phyloP scores from a whole-genome alignment of 2,113 vertebrate species.

The Gallinago undulata region DNA sequence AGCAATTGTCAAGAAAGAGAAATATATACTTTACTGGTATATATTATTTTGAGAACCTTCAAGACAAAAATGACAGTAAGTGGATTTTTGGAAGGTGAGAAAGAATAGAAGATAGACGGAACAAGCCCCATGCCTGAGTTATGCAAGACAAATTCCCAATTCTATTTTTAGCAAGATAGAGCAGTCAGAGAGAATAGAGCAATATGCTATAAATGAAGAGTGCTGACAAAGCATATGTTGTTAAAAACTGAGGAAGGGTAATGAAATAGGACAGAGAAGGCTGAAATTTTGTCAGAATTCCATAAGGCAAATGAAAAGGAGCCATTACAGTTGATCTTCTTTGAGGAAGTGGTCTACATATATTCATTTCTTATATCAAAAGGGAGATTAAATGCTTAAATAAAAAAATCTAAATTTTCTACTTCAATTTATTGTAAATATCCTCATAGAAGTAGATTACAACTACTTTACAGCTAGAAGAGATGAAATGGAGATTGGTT shows the following conservation, averaged over 20 bases:
- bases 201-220: conserved; percentile 16
- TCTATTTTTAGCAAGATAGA: conserved; percentile 35
- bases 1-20: not conserved
- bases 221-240: conserved; percentile 36
- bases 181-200: not conserved
- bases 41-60: not conserved
- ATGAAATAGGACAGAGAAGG: conserved; percentile 5
- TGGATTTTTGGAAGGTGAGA: not conserved
- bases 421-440: not conserved
- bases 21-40: not conserved
- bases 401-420: not conserved
- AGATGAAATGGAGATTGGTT: not conserved
- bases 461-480: not conserved
- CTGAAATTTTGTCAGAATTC: conserved; percentile 34
- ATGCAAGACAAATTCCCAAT: not conserved
- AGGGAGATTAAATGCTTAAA: not conserved
- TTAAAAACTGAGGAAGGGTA: conserved; percentile 18
- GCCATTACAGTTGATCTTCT: not conserved
- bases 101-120: not conserved
- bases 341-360: not conserved
- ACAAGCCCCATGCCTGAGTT: not conserved
- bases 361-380: not conserved
- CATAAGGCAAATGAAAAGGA: conserved; percentile 31
- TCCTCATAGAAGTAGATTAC: not conserved
- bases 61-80: conserved; percentile 18